Conservation (phyloP, 1,140 invertebrate species). For the Atopsyche davidsoni region DNA sequence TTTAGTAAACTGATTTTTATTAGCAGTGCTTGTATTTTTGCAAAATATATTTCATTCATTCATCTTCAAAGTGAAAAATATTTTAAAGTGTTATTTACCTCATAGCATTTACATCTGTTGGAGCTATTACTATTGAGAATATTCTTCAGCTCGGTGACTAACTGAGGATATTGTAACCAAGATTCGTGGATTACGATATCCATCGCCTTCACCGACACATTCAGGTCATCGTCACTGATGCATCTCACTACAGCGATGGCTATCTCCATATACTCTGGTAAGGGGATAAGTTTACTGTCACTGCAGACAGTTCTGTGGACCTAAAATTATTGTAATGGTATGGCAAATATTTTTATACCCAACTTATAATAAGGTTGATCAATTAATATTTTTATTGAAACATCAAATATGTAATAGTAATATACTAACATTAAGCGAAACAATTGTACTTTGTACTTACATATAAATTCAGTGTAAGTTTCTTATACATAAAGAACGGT, state of each 20-base stretch:
- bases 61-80: too few species aligned
- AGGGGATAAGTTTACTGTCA: constrained; percentile 34
- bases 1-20: too few species aligned
- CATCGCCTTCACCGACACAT: constrained; percentile 53
- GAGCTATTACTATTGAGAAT: constrained; percentile 49
- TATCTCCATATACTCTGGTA: constrained; percentile 50
- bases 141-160: constrained; percentile 47
- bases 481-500: too few species aligned
- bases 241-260: constrained; percentile 49
- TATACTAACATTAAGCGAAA: too few species aligned
- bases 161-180: constrained; percentile 42
- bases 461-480: too few species aligned
- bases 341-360: too few species aligned
- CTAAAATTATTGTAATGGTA: constrained; percentile 28
- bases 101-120: constrained; percentile 55
- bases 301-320: constrained; percentile 38
- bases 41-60: too few species aligned
- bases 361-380: neutral
- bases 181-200: constrained; percentile 50
- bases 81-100: constrained; percentile 43
- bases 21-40: too few species aligned
- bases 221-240: constrained; percentile 53
- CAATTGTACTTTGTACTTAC: too few species aligned
- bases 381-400: neutral
- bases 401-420: neutral